Evolutionary conservation across 23 tunicate genomes (phyloP).

Genomic region (Halocynthia roretzi): DNA sequence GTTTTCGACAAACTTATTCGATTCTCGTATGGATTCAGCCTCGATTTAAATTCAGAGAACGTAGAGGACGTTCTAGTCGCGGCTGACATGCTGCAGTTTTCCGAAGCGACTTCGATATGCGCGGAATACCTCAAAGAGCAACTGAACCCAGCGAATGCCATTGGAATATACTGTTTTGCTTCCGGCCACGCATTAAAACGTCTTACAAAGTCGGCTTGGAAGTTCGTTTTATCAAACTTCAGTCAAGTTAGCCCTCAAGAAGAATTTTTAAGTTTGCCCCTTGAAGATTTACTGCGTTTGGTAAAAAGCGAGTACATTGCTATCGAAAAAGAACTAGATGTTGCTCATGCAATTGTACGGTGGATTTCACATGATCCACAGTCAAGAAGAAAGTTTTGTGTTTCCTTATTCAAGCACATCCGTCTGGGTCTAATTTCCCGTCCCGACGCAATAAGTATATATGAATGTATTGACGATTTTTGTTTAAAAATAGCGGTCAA

Average conservation of each 20-base stretch:
- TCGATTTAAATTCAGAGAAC: neutral
- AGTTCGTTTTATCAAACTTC: slow-evolving; percentile 1
- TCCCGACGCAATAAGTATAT: neutral
- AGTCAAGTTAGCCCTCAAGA: neutral
- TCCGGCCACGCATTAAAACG: neutral
- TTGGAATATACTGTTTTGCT: slow-evolving; percentile 22
- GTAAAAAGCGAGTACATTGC: slow-evolving; percentile 11
- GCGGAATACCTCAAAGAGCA: neutral
- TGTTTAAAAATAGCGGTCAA: slow-evolving; percentile 5
- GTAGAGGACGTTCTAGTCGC: slow-evolving; percentile 21
- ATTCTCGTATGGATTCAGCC: neutral
- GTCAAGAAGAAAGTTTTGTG: slow-evolving; percentile 14
- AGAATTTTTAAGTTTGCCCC: slow-evolving; percentile 14
- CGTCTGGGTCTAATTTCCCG: neutral
- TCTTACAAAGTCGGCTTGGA: slow-evolving; percentile 18
- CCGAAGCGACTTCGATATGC: slow-evolving; percentile 6
- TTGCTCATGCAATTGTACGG: neutral
- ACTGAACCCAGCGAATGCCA: neutral
- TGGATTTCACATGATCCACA: slow-evolving; percentile 16
- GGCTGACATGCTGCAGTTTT: slow-evolving; percentile 18
- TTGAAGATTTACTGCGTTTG: neutral
- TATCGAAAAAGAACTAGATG: slow-evolving; percentile 13
- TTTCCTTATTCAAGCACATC: neutral
- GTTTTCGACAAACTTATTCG: neutral
- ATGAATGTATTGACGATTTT: neutral